Evolutionary conservation across 92 coral and sea anemone species (phyloP).

Genomic region (Zoanthus sansibaricus): DNA sequence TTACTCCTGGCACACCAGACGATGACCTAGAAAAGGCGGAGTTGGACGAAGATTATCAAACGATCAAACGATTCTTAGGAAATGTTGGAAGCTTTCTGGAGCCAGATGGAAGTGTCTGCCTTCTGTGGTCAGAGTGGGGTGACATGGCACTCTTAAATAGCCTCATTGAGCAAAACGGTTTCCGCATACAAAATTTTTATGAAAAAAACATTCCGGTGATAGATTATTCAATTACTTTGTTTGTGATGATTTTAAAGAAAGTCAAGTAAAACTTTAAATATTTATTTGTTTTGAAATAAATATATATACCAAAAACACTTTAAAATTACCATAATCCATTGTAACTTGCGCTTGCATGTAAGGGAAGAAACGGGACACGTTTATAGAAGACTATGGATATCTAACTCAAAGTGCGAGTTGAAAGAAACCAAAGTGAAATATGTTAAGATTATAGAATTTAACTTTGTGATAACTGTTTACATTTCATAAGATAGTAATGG

Average conservation of each 20-base stretch:
- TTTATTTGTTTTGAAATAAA: too few species aligned
- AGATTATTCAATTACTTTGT: not conserved
- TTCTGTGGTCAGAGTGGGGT: not conserved
- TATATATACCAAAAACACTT: too few species aligned
- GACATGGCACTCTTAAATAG: not conserved
- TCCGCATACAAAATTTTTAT: not conserved
- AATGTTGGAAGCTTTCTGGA: not conserved
- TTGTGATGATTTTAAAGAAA: not conserved
- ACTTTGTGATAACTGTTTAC: too few species aligned
- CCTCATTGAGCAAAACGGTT: not conserved
- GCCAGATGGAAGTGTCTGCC: not conserved
- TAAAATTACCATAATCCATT: too few species aligned
- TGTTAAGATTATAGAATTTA: too few species aligned
- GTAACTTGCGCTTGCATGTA: too few species aligned
- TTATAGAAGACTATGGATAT: too few species aligned
- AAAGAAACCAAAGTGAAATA: too few species aligned
- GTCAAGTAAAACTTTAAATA: too few species aligned
- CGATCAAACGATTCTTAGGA: not conserved
- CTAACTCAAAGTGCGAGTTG: too few species aligned
- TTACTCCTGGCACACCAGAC: not conserved
- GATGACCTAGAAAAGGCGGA: not conserved
- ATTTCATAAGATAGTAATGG: too few species aligned
- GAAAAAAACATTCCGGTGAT: not conserved
- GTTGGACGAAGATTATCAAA: not conserved
- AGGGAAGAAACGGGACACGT: too few species aligned